Evolutionary conservation across 2,113 vertebrate species (phyloP).

Genomic region (Eulemur macaco): DNA sequence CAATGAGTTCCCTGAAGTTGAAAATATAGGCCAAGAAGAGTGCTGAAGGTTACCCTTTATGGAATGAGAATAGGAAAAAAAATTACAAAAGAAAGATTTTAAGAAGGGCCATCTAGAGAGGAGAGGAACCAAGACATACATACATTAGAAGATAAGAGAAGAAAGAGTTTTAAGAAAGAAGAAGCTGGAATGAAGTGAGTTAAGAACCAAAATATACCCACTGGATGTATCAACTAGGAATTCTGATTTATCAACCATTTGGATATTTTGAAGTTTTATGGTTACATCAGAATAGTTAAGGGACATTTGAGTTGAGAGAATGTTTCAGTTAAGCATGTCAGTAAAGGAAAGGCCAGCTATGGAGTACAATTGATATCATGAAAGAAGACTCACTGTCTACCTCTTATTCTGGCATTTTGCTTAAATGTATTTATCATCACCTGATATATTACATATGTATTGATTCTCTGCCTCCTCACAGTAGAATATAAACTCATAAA

Average conservation of each 20-base stretch:
- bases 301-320: neutral
- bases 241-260: neutral
- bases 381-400: neutral
- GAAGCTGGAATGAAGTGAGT: neutral
- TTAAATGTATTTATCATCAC: neutral
- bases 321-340: neutral
- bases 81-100: neutral
- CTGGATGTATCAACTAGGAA: neutral
- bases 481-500: neutral
- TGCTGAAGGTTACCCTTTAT: rapidly evolving
- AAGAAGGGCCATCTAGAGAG: neutral
- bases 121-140: neutral
- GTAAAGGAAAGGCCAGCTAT: neutral
- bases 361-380: neutral
- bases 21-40: neutral
- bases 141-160: neutral
- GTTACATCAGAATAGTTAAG: neutral
- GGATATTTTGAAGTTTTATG: neutral
- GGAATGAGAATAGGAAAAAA: neutral
- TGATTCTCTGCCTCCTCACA: neutral
- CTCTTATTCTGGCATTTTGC: neutral
- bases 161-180: neutral
- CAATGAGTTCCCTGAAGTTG: neutral
- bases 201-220: neutral
- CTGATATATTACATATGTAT: neutral